Base-by-base conservation (phyloP, 2,113 vertebrate genomes). In the Phasianus colchicus region DNA sequence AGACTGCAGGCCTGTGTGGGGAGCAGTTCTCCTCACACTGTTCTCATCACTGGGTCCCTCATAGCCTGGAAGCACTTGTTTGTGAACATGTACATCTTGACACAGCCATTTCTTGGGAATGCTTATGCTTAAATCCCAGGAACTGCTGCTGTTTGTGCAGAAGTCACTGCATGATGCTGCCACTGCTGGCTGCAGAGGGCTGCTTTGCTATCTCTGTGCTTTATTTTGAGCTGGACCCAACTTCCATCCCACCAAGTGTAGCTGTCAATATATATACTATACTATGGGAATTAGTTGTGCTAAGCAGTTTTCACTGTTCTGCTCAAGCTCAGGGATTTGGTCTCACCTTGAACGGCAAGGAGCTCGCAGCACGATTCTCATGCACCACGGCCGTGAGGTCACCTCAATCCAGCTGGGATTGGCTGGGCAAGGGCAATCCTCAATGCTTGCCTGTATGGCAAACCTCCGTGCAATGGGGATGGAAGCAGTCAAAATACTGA, bases 251-350 rank as follows among this genome's bases (percentile, higher is more conserved):
- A 21, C 45, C 38, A n/a, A 18, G 7, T 30, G 7, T 82, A 4
- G 7, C 54, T 74, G 36, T 32, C 36, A 58, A 1, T 0, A 3
- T 17, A 1, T 0, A 3, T 16, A 0, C 24, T 6, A 15, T 64
- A 71, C 22, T 27, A 17, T 57, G 40, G 61, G 21, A 65, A 7
- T 20, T 54, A 43, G 2, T 11, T 55, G 43, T 16, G 48, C 4
- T 9, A 47, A 24, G 19, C 19, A 32, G 1, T 16, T 73, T 9
- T 45, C 48, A 20, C 18, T 10, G 11, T 58, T 81, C 38, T 5
- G 0, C 66, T 36, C n/a, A n/a, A 11, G 34, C 48, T 13, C 16
- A 11, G 40, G 74, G 60, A 20, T 65, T 84, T 70, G 13, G 55
- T 58, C 13, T 65, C 80, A 15, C 36, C 24, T 60, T 27, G 14